A percentile compares a stretch with the other conserved stretches of the same genome.
phyloP scores from a whole-genome alignment of 2,113 vertebrate genomes.

The Epinephelus moara region DNA sequence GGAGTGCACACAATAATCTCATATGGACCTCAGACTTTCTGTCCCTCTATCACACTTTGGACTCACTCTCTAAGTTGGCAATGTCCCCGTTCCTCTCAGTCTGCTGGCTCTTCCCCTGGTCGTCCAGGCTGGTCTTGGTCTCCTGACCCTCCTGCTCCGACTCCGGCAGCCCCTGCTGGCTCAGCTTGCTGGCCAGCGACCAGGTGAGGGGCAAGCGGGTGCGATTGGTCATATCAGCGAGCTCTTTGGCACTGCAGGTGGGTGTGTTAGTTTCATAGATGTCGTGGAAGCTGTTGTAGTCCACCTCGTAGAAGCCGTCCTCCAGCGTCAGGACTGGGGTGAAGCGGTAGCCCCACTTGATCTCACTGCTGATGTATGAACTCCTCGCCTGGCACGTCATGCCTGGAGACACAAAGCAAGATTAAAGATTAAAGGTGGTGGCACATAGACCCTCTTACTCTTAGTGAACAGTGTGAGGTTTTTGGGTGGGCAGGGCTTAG shows the following conservation, averaged over 20 bases:
- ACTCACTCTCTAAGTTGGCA: slow-evolving; percentile 94
- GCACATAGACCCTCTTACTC: too few species aligned
- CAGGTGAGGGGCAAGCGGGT: slow-evolving; percentile 92
- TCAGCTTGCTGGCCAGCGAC: slow-evolving; percentile 95
- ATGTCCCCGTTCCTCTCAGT: slow-evolving; percentile 93
- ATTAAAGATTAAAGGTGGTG: not conserved
- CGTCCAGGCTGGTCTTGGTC: slow-evolving; percentile 73
- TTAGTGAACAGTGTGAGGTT: too few species aligned
- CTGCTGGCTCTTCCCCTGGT: slow-evolving; percentile 82
- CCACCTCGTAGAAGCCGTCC: slow-evolving; percentile 98
- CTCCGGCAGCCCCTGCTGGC: slow-evolving; percentile 91
- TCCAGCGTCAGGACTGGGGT: slow-evolving; percentile 96
- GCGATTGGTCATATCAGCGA: slow-evolving; percentile 88
- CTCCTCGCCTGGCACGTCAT: slow-evolving; percentile 99
- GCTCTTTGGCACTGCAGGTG: slow-evolving; percentile 92
- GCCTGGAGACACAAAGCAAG: slow-evolving; percentile 79
- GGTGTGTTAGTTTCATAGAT: slow-evolving; percentile 98
- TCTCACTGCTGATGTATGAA: slow-evolving; percentile 95
- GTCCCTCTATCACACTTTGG: slow-evolving; percentile 85
- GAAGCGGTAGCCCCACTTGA: slow-evolving; percentile 98
- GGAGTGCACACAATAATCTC: slow-evolving; percentile 45
- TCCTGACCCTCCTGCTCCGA: slow-evolving; percentile 83
- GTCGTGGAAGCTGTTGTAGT: slow-evolving; percentile 99
- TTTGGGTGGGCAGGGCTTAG: too few species aligned
- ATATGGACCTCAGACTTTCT: not conserved